These are phyloP conservation scores for Holocentrus rufus DNA, from an alignment of 2,797 vertebrate species.

Conservation along the genomic window DNA sequence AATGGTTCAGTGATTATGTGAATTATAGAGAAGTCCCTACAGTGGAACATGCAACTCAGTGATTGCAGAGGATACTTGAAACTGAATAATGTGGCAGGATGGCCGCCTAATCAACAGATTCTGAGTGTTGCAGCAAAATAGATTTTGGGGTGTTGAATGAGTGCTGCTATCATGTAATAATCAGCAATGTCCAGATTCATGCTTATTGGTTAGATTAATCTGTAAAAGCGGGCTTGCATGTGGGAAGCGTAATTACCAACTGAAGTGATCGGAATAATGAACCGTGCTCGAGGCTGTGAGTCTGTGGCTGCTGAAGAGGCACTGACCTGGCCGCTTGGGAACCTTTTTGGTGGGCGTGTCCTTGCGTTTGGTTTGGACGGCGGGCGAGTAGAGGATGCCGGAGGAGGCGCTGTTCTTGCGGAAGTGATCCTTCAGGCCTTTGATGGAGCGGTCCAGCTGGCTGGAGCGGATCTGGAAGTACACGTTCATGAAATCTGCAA, in stretches of 20 bases:
- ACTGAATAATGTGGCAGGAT: constrained; percentile 39
- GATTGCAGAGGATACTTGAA: constrained; percentile 1
- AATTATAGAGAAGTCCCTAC: neutral
- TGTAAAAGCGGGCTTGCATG: neutral
- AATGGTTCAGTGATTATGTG: neutral
- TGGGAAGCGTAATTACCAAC: neutral
- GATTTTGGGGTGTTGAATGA: neutral
- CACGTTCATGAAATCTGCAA: constrained; percentile 98
- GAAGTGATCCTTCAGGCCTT: constrained; percentile 96
- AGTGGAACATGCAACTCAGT: neutral
- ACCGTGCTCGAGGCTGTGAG: neutral
- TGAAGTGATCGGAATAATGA: neutral
- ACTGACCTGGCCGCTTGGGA: constrained; percentile 93
- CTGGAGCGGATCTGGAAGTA: constrained; percentile 97
- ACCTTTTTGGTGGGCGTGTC: constrained; percentile 98
- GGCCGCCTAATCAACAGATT: constrained; percentile 14
- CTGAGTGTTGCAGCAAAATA: neutral
- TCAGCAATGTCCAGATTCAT: constrained; percentile 4
- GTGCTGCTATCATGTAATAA: neutral
- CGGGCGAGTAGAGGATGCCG: constrained; percentile 92
- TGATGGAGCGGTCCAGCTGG: constrained; percentile 96
- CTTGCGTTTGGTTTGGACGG: constrained; percentile 95
- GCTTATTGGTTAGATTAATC: constrained; percentile 3
- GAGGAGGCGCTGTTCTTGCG: constrained; percentile 95
- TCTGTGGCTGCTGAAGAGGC: constrained; percentile 16